Evolutionary conservation across 2,888 invertebrate species (phyloP), one percentile per base, ranked within the genome.

Genomic region (Nasonia oneida): DNA sequence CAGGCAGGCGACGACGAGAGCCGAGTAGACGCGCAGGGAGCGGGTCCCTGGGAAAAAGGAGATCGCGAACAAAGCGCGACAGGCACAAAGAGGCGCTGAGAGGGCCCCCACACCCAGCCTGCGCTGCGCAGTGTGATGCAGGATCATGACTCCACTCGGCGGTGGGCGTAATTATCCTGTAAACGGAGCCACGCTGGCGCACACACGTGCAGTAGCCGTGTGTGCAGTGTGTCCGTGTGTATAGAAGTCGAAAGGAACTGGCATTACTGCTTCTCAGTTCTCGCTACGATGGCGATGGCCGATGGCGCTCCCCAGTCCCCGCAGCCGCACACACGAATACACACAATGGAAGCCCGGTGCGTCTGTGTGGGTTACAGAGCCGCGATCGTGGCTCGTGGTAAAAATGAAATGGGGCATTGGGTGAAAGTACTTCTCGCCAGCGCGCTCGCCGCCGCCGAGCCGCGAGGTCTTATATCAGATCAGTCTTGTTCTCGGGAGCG

Each of bases 331-430:
- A 61, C 23, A 15, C 18, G n/a, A n/a, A 23, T 8, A n/a, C 57
- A n/a, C 37, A 71, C 23, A 23, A 70, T 83, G 71, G 77, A 77
- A 77, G 39, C 77, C 67, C 53, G 10, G 64, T 18, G 53, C 15
- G 67, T 18, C 67, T 18, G 57, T 81, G 61, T 71, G 8, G 70
- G 53, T 18, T 85, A 77, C 23, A 23, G 73, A 76, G 57, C 42
- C 47, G 70, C 1, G 29, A 29, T 12, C 37, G 86, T 82, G 86
- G 70, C 89, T 89, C 90, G 90, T 90, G 90, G 91, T 92, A 92
- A 93, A 93, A 93, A 93, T 92, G 92, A 93, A 93, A 93, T 93
- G 93, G 93, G 93, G 93, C 93, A 93, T 92, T 93, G 93, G 93
- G 93, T 93, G 93, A 93, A 93, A 93, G 93, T 93, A 92, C 90